Evolutionary conservation across 2,888 invertebrate genomes (phyloP), one percentile per base, ranked within the genome.

Genomic region (Bhutanitis thaidina): DNA sequence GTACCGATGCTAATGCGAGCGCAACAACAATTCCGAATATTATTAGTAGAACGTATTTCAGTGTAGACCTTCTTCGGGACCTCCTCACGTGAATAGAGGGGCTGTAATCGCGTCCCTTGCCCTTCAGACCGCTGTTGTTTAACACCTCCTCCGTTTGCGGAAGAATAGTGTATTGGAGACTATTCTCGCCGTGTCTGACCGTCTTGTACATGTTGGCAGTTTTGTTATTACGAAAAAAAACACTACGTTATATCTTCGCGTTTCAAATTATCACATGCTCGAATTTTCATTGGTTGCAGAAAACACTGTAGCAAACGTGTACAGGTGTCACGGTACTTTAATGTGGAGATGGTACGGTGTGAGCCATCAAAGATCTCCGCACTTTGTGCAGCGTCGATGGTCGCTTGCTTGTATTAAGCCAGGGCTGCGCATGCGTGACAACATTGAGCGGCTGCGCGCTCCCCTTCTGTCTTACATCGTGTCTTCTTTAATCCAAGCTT

Each of bases 101-200:
- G 61, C 88, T 87, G 61, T 87, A 90, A 63, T 90, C 89, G 46
- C 87, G 77, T 52, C 90, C 90, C 62, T 88, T 91, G 56, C 90
- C 90, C 61, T 90, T 90, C 55, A 91, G 66, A 52, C 92, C 92
- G 62, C 92, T 91, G 64, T 92, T 92, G 62, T 76, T 90, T 53
- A 92, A 80, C 62, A 92, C 91, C 72, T 92, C 92, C 74, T 93
- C 94, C 52, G 93, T 93, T 76, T 93, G 93, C 53, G 93, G 93
- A 58, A 94, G 88, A 65, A 94, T 94, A 62, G 93, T 93, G 78
- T 94, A 94, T 71, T 94, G 94, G 64, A 94, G 90, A 71, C 93
- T 93, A 67, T 93, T 93, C 76, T 94, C 94, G 56, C 94, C 94
- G 76, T 93, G 93, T 57, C 93, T 87, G 74, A 94, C 93, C 62